phyloP scores from a whole-genome alignment of 2,113 vertebrate species.

The Cinclus cinclus region DNA sequence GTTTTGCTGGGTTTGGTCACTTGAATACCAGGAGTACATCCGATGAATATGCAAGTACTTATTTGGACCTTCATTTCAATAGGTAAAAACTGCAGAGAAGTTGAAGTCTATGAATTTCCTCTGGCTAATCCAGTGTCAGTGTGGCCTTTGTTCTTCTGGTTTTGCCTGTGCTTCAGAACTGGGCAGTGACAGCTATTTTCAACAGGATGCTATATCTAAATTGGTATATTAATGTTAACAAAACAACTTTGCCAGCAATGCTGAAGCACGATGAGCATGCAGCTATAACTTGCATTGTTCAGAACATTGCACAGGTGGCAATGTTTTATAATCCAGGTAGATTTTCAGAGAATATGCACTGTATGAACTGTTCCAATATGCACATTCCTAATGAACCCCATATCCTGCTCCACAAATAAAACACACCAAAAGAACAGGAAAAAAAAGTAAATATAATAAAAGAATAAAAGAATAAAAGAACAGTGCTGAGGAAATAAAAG shows the following conservation, averaged over 20 bases:
- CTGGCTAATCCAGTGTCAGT: neutral
- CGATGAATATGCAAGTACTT: neutral
- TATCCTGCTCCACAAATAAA: neutral
- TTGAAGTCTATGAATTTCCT: neutral
- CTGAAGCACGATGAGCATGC: neutral
- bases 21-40: neutral
- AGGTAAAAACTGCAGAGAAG: neutral
- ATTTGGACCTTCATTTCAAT: neutral
- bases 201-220: neutral
- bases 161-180: neutral
- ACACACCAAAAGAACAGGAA: neutral
- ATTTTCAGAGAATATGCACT: neutral
- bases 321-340: neutral
- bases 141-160: neutral
- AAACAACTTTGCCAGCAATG: neutral
- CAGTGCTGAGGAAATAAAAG: conserved; percentile 18
- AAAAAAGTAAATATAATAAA: neutral
- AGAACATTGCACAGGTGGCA: neutral
- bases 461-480: conserved; percentile 9
- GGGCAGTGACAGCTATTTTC: neutral
- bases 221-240: neutral
- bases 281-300: neutral
- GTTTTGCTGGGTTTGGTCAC: neutral
- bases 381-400: neutral
- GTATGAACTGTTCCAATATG: neutral